phyloP scores from a whole-genome alignment of 2,888 invertebrate species.

The Eucera pruinosa region DNA sequence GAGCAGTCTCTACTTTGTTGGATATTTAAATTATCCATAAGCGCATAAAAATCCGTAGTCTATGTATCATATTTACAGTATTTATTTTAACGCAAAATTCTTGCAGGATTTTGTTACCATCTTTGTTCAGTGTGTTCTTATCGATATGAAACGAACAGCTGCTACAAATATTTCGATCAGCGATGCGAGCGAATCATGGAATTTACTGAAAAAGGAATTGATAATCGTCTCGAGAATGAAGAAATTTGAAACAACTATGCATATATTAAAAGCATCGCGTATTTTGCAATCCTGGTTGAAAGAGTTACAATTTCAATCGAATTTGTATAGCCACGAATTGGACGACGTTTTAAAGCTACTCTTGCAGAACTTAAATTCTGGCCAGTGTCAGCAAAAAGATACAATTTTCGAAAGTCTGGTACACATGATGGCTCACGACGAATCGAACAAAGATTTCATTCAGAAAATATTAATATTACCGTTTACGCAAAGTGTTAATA shows the following conservation, averaged over 20 bases:
- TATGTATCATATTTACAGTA: too few relatives aligned
- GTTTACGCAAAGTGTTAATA: constrained; percentile 55
- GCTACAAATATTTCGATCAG: constrained; percentile 32
- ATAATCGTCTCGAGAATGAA: constrained; percentile 42
- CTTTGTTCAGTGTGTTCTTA: constrained; percentile 73
- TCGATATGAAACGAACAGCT: constrained; percentile 69
- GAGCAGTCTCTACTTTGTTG: too few relatives aligned
- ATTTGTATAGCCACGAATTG: constrained; percentile 69
- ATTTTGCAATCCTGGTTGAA: constrained; percentile 69
- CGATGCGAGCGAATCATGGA: constrained; percentile 75
- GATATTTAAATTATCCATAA: too few relatives aligned
- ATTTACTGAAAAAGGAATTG: constrained; percentile 66
- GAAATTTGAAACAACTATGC: constrained; percentile 66
- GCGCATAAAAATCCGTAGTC: too few relatives aligned
- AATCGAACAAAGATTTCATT: constrained; percentile 71
- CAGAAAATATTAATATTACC: constrained; percentile 75
- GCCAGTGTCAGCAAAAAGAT: constrained; percentile 28
- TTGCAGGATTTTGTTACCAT: constrained; percentile 75
- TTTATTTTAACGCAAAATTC: not conserved
- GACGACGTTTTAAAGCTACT: constrained; percentile 58
- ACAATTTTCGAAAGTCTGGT: constrained; percentile 75
- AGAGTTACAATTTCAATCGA: constrained; percentile 57
- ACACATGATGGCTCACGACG: constrained; percentile 74
- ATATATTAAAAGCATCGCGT: constrained; percentile 68
- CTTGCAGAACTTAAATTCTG: constrained; percentile 58